Percentiles rank a stretch among this genome's conserved stretches.
Evolutionary conservation across 1,140 invertebrate genomes (phyloP).

Genomic region (Rhopalosiphum maidis): DNA sequence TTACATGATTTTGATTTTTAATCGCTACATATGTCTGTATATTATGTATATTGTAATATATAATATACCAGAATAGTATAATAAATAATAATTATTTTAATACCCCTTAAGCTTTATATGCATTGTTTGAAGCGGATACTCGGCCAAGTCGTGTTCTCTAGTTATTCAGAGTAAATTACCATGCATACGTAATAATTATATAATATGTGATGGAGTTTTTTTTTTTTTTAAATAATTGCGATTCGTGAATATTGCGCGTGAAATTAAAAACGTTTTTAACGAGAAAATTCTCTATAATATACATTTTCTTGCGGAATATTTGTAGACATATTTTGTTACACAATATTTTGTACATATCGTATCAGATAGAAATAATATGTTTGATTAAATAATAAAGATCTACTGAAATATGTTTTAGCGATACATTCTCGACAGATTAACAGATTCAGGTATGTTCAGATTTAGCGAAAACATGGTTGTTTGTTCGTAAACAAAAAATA

Average conservation of each 20-base stretch:
- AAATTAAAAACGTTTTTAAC: neutral
- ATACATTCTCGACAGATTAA: neutral
- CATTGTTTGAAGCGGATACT: too few species aligned
- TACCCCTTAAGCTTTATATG: too few species aligned
- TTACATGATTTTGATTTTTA: too few species aligned
- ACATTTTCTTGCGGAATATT: neutral
- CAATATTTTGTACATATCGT: neutral
- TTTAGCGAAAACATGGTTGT: neutral
- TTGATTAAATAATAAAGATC: neutral
- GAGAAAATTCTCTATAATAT: neutral
- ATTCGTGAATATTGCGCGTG: neutral
- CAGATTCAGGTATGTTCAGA: neutral
- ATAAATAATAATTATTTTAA: too few species aligned
- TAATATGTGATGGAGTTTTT: neutral
- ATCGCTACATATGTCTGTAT: too few species aligned
- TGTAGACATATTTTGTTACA: neutral
- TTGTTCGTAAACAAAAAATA: neutral
- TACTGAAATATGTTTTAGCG: neutral
- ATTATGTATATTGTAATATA: too few species aligned
- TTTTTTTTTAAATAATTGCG: too few species aligned
- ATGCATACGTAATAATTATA: too few species aligned
- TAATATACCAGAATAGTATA: too few species aligned
- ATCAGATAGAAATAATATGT: neutral
- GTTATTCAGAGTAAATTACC: too few species aligned
- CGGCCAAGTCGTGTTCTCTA: too few species aligned